Evolutionary conservation across 2,797 vertebrate species (phyloP).

Genomic region (Phalanger gymnotis): DNA sequence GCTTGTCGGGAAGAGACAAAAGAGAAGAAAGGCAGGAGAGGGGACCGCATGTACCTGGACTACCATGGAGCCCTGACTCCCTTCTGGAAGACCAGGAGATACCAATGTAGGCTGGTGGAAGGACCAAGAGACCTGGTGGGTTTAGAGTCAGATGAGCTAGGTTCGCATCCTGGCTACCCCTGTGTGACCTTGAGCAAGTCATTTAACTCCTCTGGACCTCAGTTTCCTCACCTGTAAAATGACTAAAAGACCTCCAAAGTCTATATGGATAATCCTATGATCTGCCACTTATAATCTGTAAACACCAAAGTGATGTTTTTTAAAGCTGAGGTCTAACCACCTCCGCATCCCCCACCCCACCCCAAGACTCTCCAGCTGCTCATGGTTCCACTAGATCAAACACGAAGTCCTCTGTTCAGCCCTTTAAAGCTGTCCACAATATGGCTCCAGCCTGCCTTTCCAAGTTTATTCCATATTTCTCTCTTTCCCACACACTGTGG

Average conservation of each 20-base stretch:
- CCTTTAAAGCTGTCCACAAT: neutral
- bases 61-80: neutral
- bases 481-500: neutral
- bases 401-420: neutral
- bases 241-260: neutral
- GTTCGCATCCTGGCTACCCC: neutral
- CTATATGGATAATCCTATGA: neutral
- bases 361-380: neutral
- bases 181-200: neutral
- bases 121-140: neutral
- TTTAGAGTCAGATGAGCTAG: neutral
- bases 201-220: neutral
- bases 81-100: neutral
- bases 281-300: neutral
- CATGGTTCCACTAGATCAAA: neutral
- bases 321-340: neutral
- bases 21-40: neutral
- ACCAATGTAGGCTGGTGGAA: neutral
- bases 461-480: neutral
- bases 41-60: neutral
- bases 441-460: neutral
- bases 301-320: neutral
- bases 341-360: neutral
- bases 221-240: neutral
- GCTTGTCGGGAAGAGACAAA: slow-evolving; percentile 50